Percentiles rank a stretch among this genome's conserved stretches.
Evolutionary conservation across 2,797 vertebrate species (phyloP).

Genomic region (Synanceia verrucosa): DNA sequence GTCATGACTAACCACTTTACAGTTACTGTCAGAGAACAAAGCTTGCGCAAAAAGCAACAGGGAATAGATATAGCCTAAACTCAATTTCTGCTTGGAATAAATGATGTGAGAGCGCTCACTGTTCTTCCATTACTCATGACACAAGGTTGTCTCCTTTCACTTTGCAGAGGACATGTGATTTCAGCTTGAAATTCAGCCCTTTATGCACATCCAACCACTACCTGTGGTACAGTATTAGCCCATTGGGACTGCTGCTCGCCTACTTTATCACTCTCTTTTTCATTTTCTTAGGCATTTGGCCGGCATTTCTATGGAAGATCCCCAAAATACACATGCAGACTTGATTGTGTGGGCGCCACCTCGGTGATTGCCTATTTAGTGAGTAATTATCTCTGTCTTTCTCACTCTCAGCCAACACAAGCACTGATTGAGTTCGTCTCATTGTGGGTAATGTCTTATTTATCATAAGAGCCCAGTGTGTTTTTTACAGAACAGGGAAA

Average conservation of each 20-base stretch:
- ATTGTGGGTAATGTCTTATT: conserved; percentile 80
- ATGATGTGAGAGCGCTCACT: conserved; percentile 3
- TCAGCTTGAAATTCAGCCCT: conserved; percentile 30
- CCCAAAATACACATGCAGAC: conserved; percentile 70
- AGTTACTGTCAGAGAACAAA: conserved; percentile 30
- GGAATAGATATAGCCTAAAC: conserved; percentile 12
- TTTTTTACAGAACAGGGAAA: conserved; percentile 33
- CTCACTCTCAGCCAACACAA: conserved; percentile 71
- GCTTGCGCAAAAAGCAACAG: conserved; percentile 18
- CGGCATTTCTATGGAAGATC: conserved; percentile 47
- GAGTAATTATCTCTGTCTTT: conserved; percentile 75
- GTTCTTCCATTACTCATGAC: conserved; percentile 19
- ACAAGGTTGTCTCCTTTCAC: background rate
- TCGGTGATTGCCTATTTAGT: conserved; percentile 77
- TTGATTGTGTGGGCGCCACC: conserved; percentile 74
- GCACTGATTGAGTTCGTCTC: conserved; percentile 77
- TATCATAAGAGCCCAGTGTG: conserved; percentile 69
- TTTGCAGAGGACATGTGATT: conserved; percentile 12
- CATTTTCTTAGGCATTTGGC: conserved; percentile 49
- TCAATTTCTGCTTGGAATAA: conserved; percentile 26
- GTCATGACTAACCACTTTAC: conserved; percentile 44
- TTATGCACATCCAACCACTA: conserved; percentile 21
- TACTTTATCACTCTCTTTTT: conserved; percentile 27
- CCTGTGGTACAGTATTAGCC: conserved; percentile 34
- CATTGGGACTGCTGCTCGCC: background rate